phyloP scores from a whole-genome alignment of 2,797 vertebrate species.

The Balearica regulorum region DNA sequence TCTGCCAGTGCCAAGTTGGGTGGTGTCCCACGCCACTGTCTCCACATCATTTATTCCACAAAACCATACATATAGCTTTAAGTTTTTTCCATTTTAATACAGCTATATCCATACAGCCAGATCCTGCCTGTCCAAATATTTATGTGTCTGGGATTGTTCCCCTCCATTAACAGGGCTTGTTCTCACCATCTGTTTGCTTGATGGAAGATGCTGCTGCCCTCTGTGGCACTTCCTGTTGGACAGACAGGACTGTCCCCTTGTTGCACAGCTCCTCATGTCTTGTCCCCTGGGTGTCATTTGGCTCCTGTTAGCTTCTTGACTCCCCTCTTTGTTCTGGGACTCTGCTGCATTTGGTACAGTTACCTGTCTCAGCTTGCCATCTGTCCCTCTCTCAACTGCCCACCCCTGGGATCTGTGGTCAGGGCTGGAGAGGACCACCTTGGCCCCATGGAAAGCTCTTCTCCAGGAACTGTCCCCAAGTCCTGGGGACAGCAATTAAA shows the following conservation, averaged over 20 bases:
- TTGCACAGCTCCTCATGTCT: background rate
- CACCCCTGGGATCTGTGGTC: background rate
- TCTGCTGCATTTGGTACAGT: accelerated
- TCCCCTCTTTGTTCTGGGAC: background rate
- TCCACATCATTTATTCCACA: background rate
- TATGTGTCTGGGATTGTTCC: background rate
- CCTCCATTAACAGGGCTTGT: background rate
- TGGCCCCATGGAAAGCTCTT: background rate
- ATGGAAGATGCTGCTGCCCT: background rate
- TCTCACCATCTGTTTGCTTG: background rate
- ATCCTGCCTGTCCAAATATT: slow-evolving; percentile 18
- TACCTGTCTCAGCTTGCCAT: background rate
- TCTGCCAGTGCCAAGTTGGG: background rate
- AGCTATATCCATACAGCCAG: background rate
- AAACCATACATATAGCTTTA: background rate
- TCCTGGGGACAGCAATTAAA: background rate
- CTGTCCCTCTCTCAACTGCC: background rate
- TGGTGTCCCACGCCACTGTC: background rate
- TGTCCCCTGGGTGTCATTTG: background rate
- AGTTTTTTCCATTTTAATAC: background rate
- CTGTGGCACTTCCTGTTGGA: background rate
- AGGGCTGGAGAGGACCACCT: background rate
- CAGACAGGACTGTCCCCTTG: background rate
- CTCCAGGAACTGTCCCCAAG: background rate
- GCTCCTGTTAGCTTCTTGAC: background rate